Evolutionary conservation across 2,113 vertebrate species (phyloP), one percentile per base, ranked within the genome.

Genomic region (Balaenoptera acutorostrata): DNA sequence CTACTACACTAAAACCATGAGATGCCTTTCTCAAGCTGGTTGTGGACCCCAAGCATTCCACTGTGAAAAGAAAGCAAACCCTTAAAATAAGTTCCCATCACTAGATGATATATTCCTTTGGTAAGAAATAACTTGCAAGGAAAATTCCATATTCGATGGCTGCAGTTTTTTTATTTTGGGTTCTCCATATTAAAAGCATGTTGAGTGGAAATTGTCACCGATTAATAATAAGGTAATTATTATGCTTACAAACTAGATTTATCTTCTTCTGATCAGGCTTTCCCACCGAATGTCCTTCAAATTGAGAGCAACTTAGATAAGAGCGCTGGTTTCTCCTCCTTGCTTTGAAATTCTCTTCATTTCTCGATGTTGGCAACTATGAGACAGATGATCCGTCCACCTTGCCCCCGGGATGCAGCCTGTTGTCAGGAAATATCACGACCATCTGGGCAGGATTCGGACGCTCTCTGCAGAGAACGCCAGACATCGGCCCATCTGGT

Each of bases 401-500:
- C 80, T 39, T 17, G 18, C 44, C 61, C 36, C 66, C 7, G 41
- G 41, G 41, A 0, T 18, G 4, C 23, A 8, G 69, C 55, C n/a
- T 5, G 0, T 10, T 15, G 44, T 31, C 33, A 61, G 90, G 83
- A 77, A 41, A 12, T 3, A 0, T 20, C 23, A 2, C 0, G 6
- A 18, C 71, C 83, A 6, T 12, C 52, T 2, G 89, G 78, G 59
- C 31, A 20, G 69, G 57, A n/a, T 46, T 11, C 4, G 12, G 86
- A 18, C 0, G 1, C 3, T 4, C 6, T 69, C n/a, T 29, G 59
- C 52, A 4, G 55, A 39, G 52, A 10, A 55, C 0, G 49, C 39
- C 46, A 18, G 23, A 59, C 31, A 3, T 31, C 84, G 69, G 84
- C 46, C 88, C 92, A n/a, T 90, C 95, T 92, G 96, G 92, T 46